Percentiles rank a stretch among this genome's conserved stretches.
These are phyloP conservation scores for Danaus chrysippus DNA, from an alignment of 2,888 invertebrate species.

Conservation along the genomic window DNA sequence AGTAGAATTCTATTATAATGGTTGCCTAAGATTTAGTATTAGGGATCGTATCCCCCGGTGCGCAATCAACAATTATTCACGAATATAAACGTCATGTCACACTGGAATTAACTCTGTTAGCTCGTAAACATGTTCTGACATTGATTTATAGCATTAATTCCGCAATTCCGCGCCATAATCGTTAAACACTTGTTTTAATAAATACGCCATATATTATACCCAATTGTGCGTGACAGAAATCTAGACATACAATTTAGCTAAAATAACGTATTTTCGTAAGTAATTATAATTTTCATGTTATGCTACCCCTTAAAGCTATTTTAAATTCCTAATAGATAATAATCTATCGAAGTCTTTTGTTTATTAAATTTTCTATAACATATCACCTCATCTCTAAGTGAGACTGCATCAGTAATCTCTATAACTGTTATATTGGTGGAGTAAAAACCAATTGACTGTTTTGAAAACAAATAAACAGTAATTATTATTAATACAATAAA, in stretches of 20 bases:
- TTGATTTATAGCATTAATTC: constrained; percentile 75
- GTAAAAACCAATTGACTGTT: no score
- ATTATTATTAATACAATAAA: no score
- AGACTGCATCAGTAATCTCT: no score
- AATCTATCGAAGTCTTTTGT: no score
- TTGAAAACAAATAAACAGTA: no score
- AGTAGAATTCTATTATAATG: constrained; percentile 18
- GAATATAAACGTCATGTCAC: constrained; percentile 76
- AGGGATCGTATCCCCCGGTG: constrained; percentile 33
- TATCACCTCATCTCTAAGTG: no score
- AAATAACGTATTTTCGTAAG: not conserved
- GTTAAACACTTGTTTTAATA: constrained; percentile 61
- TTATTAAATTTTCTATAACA: no score
- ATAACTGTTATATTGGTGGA: no score
- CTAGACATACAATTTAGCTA: constrained; percentile 20
- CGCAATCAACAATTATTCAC: constrained; percentile 73
- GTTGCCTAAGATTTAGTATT: constrained; percentile 25
- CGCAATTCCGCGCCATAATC: constrained; percentile 58
- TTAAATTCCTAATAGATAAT: no score
- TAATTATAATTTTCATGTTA: no score
- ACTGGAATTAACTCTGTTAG: constrained; percentile 76
- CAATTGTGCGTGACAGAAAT: constrained; percentile 26
- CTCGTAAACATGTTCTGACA: constrained; percentile 76
- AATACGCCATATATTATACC: constrained; percentile 38
- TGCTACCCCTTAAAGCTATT: no score